Evolutionary conservation across 2,113 vertebrate species (phyloP).

Genomic region (Etia nguti): DNA sequence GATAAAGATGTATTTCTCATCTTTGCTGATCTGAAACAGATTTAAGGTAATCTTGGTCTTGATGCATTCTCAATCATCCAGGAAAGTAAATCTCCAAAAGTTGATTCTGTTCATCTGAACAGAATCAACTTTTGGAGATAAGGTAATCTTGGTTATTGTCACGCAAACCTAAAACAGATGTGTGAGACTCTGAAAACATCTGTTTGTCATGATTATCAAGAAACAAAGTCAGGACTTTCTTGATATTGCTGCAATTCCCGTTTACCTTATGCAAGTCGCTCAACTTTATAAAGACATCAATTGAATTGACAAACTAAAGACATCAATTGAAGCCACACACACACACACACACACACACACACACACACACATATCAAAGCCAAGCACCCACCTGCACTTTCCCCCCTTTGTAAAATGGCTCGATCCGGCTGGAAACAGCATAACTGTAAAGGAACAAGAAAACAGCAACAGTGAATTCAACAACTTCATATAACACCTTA

Average conservation of each 20-base stretch:
- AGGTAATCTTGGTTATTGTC: neutral
- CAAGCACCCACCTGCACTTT: conserved; percentile 83
- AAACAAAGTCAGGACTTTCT: neutral
- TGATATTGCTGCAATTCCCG: neutral
- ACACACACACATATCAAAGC: neutral
- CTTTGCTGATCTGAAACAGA: conserved; percentile 75
- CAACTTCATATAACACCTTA: neutral
- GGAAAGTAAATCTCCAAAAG: too few relatives aligned
- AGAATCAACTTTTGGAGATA: too few relatives aligned
- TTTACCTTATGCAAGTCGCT: neutral
- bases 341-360: neutral
- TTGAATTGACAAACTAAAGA: too few relatives aligned
- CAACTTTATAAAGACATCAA: neutral
- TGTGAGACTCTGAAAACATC: neutral
- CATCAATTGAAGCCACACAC: neutral
- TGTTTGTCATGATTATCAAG: neutral
- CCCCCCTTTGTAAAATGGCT: conserved; percentile 96
- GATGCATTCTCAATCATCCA: too few relatives aligned
- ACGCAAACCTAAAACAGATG: neutral
- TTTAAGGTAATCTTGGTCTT: neutral
- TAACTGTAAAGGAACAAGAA: conserved; percentile 72
- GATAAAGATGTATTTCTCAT: conserved; percentile 87
- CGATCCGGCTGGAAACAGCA: conserved; percentile 78
- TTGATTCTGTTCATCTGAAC: too few relatives aligned
- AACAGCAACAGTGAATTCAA: neutral